Conservation (phyloP, 2,888 invertebrate species). For the Dascillus cervinus region DNA sequence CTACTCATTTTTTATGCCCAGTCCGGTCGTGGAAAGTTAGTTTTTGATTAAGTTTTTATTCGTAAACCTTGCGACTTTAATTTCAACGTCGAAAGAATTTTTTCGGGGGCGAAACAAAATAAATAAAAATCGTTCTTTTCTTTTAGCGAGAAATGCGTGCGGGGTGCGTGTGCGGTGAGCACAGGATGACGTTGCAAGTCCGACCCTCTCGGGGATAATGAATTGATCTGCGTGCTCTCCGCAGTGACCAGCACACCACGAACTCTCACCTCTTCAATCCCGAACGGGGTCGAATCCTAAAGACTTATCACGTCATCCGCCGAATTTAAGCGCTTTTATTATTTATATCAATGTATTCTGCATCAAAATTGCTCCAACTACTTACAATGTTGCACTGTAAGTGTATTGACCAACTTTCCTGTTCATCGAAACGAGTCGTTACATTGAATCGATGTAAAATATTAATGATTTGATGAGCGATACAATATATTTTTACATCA, state of each 20-base stretch:
- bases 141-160: slow-evolving; percentile 8
- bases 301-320: slow-evolving; percentile 14
- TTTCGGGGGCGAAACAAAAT: too few species aligned
- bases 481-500: too few species aligned
- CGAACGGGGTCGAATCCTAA: neutral
- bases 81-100: too few species aligned
- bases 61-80: too few species aligned
- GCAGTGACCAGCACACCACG: slow-evolving; percentile 30
- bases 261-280: slow-evolving; percentile 30
- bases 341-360: too few species aligned
- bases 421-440: too few species aligned
- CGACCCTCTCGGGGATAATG: slow-evolving; percentile 39
- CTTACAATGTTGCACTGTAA: too few species aligned
- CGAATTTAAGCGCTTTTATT: slow-evolving; percentile 15
- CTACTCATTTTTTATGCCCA: slow-evolving; percentile 3
- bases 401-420: too few species aligned
- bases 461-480: too few species aligned
- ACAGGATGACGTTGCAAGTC: slow-evolving; percentile 37
- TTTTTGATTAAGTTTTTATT: slow-evolving; percentile 12
- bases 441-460: too few species aligned
- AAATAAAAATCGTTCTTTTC: too few species aligned
- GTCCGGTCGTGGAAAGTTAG: slow-evolving; percentile 7
- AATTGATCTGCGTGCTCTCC: slow-evolving; percentile 40
- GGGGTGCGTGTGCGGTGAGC: slow-evolving; percentile 14
- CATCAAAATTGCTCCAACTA: too few species aligned